A percentile compares a stretch with the other conserved stretches of the same genome.
Conservation (phyloP, 2,113 vertebrate genomes). For the Asarcornis scutulata region DNA sequence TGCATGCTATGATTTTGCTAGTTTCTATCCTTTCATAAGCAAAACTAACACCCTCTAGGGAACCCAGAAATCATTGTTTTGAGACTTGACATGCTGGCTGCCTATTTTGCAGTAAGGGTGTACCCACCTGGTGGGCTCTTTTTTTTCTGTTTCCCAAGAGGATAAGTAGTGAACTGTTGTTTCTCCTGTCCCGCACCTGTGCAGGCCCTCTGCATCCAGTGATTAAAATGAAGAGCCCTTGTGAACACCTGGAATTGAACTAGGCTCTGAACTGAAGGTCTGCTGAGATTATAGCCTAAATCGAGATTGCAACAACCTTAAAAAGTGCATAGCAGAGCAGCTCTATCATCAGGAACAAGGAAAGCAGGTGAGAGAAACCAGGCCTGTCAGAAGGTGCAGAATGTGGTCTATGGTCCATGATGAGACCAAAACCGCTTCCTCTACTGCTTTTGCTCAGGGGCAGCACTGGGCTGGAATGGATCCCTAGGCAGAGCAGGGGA, state of each 20-base stretch:
- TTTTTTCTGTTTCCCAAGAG: background rate
- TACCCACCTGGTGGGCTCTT: background rate
- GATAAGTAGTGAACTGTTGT: background rate
- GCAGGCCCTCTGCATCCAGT: background rate
- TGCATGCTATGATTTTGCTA: background rate
- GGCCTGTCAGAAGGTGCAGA: too few species aligned
- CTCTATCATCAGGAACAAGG: too few species aligned
- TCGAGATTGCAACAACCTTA: too few species aligned
- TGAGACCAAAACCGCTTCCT: too few species aligned
- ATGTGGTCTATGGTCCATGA: too few species aligned
- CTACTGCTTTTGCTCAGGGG: too few species aligned
- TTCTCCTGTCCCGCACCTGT: background rate
- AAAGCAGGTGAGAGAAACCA: too few species aligned
- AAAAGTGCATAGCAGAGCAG: too few species aligned
- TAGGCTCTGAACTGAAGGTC: background rate
- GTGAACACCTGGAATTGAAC: background rate
- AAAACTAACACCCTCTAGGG: background rate
- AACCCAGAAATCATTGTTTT: background rate
- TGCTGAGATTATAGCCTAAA: background rate
- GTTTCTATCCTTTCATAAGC: background rate
- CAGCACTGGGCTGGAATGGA: too few species aligned
- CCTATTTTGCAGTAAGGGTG: background rate
- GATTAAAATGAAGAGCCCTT: background rate
- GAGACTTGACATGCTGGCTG: background rate
- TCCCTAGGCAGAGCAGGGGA: background rate